phyloP scores from a whole-genome alignment of 2,113 vertebrate genomes.

The Thamnophis sirtalis region DNA sequence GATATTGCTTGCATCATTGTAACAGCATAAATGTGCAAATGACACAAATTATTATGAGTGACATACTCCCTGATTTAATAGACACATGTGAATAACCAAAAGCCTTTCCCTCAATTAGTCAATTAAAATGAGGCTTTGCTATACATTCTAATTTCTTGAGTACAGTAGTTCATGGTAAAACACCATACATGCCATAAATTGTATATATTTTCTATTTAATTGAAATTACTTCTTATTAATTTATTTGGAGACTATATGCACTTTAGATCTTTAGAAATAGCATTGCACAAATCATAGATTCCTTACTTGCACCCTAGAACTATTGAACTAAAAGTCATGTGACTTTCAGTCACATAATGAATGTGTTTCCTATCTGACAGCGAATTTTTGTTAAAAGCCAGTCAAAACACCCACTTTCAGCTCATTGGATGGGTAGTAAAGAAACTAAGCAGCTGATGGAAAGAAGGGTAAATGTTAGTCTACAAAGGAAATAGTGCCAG shows the following conservation, averaged over 20 bases:
- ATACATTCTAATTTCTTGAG: background rate
- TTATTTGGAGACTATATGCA: background rate
- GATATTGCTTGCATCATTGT: background rate
- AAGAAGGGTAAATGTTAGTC: background rate
- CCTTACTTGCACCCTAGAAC: background rate
- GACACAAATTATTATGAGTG: background rate
- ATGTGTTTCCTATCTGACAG: background rate
- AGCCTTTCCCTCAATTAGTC: background rate
- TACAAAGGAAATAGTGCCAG: background rate
- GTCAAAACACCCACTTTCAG: background rate
- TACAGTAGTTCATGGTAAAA: background rate
- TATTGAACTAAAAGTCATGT: background rate
- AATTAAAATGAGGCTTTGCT: background rate
- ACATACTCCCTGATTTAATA: background rate
- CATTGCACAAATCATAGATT: background rate
- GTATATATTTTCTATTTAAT: background rate
- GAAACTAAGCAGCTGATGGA: background rate
- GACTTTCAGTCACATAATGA: background rate
- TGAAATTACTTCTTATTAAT: background rate
- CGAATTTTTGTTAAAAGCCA: background rate
- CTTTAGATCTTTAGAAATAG: background rate
- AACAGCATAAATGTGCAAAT: background rate
- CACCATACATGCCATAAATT: background rate
- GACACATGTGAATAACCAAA: background rate
- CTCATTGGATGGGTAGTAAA: background rate